Evolutionary conservation across 2,113 vertebrate genomes (phyloP).

Genomic region (Periophthalmodon schlosseri): DNA sequence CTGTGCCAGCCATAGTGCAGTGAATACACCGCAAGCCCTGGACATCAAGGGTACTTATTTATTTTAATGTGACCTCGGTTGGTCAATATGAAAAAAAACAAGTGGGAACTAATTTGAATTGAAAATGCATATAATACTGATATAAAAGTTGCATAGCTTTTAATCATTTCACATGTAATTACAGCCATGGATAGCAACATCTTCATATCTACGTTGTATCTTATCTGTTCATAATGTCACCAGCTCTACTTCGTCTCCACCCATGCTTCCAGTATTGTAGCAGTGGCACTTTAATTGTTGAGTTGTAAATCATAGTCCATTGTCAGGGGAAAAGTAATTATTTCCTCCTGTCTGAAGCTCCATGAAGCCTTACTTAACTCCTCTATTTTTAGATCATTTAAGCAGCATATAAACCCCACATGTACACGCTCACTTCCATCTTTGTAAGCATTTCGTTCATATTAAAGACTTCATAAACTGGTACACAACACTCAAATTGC

Average conservation of each 20-base stretch:
- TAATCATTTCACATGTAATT: not conserved
- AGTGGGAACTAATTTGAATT: not conserved
- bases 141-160: not conserved
- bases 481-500: constrained; percentile 7
- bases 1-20: too few relatives aligned
- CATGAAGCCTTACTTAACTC: constrained; percentile 16
- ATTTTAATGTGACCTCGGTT: not conserved
- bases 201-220: not conserved
- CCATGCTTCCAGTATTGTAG: constrained; percentile 13
- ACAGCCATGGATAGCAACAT: not conserved
- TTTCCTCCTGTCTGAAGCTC: constrained; percentile 62
- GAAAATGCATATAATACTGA: too few relatives aligned
- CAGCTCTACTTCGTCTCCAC: constrained; percentile 20
- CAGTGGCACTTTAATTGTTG: constrained; percentile 68
- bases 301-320: constrained; percentile 64
- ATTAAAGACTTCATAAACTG: not conserved
- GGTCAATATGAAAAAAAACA: not conserved
- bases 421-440: not conserved
- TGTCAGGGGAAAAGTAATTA: constrained; percentile 68
- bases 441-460: not conserved
- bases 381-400: not conserved
- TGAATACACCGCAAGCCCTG: not conserved
- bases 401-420: not conserved
- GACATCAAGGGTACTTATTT: too few relatives aligned
- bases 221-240: constrained; percentile 36